Evolutionary conservation across 2,888 invertebrate species (phyloP).

Genomic region (Gortyna flavago): DNA sequence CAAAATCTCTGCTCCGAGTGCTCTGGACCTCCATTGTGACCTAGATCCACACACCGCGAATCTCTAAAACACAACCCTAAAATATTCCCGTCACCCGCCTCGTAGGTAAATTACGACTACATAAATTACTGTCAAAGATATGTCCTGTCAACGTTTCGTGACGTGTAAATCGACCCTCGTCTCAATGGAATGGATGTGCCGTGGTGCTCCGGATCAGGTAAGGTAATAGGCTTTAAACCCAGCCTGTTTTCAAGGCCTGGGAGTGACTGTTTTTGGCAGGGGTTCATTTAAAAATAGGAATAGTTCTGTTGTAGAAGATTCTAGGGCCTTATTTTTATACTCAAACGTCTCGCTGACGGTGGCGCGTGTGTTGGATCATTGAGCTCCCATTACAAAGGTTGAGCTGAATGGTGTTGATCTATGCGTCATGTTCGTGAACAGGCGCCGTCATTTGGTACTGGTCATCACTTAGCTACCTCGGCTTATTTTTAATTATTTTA

Average conservation of each 20-base stretch:
- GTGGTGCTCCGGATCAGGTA: slow-evolving; percentile 38
- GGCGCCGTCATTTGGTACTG: too few relatives aligned
- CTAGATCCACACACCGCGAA: slow-evolving; percentile 37
- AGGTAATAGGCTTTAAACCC: slow-evolving; percentile 21
- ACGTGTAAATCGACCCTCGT: slow-evolving; percentile 59
- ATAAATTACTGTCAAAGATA: slow-evolving; percentile 57
- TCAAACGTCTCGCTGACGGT: neutral
- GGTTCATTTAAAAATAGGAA: neutral
- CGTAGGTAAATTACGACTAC: slow-evolving; percentile 56
- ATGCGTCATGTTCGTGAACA: too few relatives aligned
- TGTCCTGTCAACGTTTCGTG: slow-evolving; percentile 41
- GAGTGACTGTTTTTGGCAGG: neutral
- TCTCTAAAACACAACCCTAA: slow-evolving; percentile 13
- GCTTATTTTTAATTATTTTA: too few relatives aligned
- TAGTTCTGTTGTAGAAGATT: neutral
- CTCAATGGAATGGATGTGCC: slow-evolving; percentile 18
- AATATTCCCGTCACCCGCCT: slow-evolving; percentile 44
- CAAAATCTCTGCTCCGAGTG: slow-evolving; percentile 6
- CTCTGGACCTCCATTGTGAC: neutral
- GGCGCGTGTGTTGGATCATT: neutral
- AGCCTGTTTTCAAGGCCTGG: neutral
- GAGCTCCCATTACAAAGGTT: neutral
- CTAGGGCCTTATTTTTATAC: neutral
- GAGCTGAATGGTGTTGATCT: neutral
- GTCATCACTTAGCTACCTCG: too few relatives aligned